Percentiles rank a stretch among this genome's conserved stretches.
Evolutionary conservation across 2,113 vertebrate species (phyloP).

Genomic region (Sander vitreus): DNA sequence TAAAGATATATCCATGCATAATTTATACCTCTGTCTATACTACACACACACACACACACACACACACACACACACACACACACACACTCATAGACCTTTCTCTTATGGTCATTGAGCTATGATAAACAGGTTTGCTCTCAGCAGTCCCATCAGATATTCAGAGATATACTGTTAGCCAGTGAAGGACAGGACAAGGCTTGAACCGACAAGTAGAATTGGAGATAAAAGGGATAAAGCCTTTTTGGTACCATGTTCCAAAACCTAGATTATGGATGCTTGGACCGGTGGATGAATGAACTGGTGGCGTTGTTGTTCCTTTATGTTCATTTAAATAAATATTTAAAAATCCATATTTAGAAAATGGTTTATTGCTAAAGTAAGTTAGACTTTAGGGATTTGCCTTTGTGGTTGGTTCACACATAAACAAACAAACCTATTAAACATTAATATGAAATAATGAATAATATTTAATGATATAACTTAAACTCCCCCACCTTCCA

Average conservation of each 20-base stretch:
- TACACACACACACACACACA: constrained; percentile 8
- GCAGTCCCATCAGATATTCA: constrained; percentile 60
- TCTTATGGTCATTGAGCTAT: constrained; percentile 22
- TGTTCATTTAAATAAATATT: background rate
- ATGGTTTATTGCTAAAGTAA: too few relatives aligned
- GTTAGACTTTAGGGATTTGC: too few relatives aligned
- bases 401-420: too few relatives aligned
- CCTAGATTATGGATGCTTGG: constrained; percentile 17
- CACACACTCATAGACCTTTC: constrained; percentile 17
- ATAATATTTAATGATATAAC: background rate
- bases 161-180: constrained; percentile 37
- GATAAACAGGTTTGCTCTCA: constrained; percentile 64
- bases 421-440: too few relatives aligned
- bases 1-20: constrained; percentile 69
- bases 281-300: background rate
- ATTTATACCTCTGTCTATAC: constrained; percentile 62
- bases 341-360: too few relatives aligned
- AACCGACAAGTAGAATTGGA: constrained; percentile 5
- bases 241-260: constrained; percentile 23
- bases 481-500: background rate
- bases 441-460: too few relatives aligned
- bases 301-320: background rate
- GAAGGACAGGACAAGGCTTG: constrained; percentile 26
- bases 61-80: constrained; percentile 28
- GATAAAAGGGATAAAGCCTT: constrained; percentile 23